Percentiles rank a stretch among this genome's conserved stretches.
phyloP scores from a whole-genome alignment of 2,797 vertebrate genomes.

The Silurus lanzhouensis region DNA sequence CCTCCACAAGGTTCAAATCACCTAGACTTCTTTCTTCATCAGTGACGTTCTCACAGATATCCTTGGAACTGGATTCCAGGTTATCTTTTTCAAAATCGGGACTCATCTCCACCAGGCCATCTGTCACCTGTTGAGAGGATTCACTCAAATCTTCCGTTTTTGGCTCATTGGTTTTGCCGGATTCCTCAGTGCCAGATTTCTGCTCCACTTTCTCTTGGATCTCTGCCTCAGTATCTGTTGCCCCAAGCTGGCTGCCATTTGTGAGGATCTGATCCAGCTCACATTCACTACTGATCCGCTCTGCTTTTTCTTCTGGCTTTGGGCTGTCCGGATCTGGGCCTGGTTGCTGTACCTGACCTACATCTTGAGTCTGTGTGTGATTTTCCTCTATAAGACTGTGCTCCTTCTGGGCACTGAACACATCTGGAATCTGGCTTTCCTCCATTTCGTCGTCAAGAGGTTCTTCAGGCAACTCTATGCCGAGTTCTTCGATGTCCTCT shows the following conservation, averaged over 20 bases:
- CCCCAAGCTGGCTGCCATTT: constrained; percentile 55
- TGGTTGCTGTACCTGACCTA: constrained; percentile 28
- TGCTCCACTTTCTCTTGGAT: constrained; percentile 29
- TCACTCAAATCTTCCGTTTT: constrained; percentile 31
- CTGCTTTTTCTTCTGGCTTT: constrained; percentile 33
- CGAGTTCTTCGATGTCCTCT: constrained; percentile 28
- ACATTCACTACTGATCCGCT: constrained; percentile 14
- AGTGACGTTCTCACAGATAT: constrained; percentile 34
- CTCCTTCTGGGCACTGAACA: constrained; percentile 40
- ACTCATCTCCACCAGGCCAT: constrained; percentile 20
- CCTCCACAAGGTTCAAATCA: background rate
- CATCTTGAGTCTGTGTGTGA: background rate
- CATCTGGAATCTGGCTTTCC: constrained; percentile 17
- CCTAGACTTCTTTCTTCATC: constrained; percentile 11
- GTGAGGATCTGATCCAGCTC: constrained; percentile 57
- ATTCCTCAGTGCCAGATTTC: constrained; percentile 27
- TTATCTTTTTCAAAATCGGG: constrained; percentile 35
- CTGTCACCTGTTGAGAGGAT: constrained; percentile 15
- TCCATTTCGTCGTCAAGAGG: constrained; percentile 25
- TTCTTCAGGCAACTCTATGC: constrained; percentile 44
- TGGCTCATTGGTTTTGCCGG: constrained; percentile 30
- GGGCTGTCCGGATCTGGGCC: constrained; percentile 15
- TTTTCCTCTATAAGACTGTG: constrained; percentile 36
- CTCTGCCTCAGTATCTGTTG: constrained; percentile 30
- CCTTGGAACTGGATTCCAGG: background rate